Percentiles rank a stretch among this genome's conserved stretches.
phyloP scores from a whole-genome alignment of 2,113 vertebrate species.

The Nansenia antarctica region DNA sequence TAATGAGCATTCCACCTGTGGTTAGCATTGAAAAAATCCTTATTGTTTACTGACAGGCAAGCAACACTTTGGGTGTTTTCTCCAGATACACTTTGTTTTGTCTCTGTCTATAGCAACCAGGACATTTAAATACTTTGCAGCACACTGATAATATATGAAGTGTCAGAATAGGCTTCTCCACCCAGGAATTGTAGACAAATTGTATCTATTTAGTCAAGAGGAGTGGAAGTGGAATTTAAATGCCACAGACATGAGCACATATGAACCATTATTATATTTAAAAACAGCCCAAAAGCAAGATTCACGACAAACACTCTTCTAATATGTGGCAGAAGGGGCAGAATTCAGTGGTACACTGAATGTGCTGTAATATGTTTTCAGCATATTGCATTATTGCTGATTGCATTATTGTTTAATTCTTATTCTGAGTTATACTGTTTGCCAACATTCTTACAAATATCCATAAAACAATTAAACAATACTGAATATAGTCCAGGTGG shows the following conservation, averaged over 20 bases:
- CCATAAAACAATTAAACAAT: no score
- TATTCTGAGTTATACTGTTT: no score
- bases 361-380: neutral
- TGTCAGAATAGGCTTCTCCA: neutral
- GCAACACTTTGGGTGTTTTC: neutral
- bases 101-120: slow-evolving; percentile 26
- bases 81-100: neutral
- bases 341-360: neutral
- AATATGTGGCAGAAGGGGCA: neutral
- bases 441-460: neutral
- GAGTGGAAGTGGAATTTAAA: neutral
- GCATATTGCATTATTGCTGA: neutral
- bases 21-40: neutral
- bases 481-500: neutral
- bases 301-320: neutral
- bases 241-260: neutral
- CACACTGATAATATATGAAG: neutral
- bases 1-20: slow-evolving; percentile 8
- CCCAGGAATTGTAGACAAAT: neutral
- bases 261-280: neutral
- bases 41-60: slow-evolving; percentile 7
- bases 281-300: neutral
- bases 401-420: neutral
- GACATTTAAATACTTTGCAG: neutral
- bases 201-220: slow-evolving; percentile 29